Base-by-base conservation (phyloP, 2,888 invertebrate genomes). In the Vandiemenella viatica region DNA sequence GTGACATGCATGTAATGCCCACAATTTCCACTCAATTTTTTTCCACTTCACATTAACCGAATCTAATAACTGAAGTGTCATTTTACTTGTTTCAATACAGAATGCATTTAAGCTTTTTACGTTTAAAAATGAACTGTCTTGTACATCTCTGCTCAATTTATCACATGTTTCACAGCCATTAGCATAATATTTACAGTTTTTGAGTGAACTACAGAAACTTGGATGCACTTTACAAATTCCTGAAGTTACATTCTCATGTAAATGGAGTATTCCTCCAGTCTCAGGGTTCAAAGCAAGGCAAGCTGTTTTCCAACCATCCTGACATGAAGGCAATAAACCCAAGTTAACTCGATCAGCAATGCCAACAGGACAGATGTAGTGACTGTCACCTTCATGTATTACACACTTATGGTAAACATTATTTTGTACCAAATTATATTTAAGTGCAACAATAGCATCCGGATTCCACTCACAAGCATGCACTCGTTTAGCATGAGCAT, bases 391-490 rank as follows among this genome's bases (percentile, higher is more conserved):
- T 45, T 61, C 58, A 53, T 70, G 59, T 18, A 68, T 55, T 4
- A 54, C 52, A 50, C 64, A 64, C 52, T 63, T 62, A 8, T 68
- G 62, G 16, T 52, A 50, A 3, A 72, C 68, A 19, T 59, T 54
- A 56, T 74, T 74, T 37, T 64, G 49, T 10, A 48, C 42, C 5
- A 74, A 58, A 57, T 71, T 72, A 26, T 54, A 46, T 54, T 55
- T 58, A 23, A 71, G 59, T 32, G 71, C 70, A 53, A 65, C 62
- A 7, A 71, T 63, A 17, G 74, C 70, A 53, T 65, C 64, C 13
- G 72, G 72, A 61, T 76, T 76, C 75, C 75, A 75, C 58, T 76
- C 76, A 61, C 74, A 73, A 5, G 75, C 74, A 59, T 71, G 67
- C 1, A 76, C 68, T 50, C 63, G 59, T 37, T 58, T 55, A 2